Evolutionary conservation across 2,113 vertebrate genomes (phyloP).

Genomic region (Ammodytes dubius): DNA sequence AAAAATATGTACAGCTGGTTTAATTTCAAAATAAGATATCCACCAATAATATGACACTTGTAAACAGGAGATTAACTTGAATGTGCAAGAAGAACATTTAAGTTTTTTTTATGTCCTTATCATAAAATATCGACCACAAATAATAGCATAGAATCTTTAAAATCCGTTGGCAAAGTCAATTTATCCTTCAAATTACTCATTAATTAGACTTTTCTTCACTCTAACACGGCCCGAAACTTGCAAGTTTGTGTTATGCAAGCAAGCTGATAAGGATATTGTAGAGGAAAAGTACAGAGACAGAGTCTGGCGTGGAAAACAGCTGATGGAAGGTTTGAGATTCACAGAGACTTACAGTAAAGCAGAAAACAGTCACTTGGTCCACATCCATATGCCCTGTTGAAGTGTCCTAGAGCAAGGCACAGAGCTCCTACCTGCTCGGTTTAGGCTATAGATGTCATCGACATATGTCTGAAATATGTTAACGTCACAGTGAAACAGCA

Average conservation of each 20-base stretch:
- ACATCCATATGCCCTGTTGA: neutral
- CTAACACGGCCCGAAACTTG: neutral
- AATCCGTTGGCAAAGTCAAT: neutral
- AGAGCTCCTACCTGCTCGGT: neutral
- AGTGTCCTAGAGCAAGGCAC: neutral
- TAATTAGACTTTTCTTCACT: neutral
- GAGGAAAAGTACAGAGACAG: constrained; percentile 54
- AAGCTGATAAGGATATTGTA: constrained; percentile 52
- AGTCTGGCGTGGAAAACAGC: constrained; percentile 45
- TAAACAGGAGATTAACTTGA: neutral
- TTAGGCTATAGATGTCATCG: neutral
- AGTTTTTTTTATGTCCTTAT: too few species aligned
- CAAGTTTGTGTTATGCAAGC: constrained; percentile 35
- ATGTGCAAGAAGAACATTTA: too few species aligned
- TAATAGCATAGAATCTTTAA: neutral
- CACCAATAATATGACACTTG: neutral
- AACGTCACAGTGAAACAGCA: constrained; percentile 39
- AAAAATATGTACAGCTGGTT: constrained; percentile 42
- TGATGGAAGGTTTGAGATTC: constrained; percentile 45
- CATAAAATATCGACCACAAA: neutral
- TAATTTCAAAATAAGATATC: neutral
- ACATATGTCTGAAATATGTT: neutral
- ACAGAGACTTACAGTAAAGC: constrained; percentile 23
- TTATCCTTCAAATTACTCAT: neutral
- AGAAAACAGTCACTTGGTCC: neutral